Base-by-base conservation (phyloP, 2,113 vertebrate species). In the Xiphophorus couchianus region DNA sequence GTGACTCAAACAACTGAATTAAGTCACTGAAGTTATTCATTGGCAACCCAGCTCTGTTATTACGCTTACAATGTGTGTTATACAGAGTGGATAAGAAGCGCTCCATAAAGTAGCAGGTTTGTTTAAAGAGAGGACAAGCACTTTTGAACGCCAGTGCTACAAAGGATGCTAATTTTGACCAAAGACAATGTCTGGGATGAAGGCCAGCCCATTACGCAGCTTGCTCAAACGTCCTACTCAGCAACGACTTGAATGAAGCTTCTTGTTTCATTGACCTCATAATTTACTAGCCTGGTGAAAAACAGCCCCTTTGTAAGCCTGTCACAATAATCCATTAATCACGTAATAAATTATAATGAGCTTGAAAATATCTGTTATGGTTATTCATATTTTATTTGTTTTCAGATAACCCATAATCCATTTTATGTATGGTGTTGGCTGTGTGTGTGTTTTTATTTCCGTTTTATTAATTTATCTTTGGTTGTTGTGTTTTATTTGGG, bases 21-120 rank as follows among this genome's bases (percentile, higher is more conserved):
- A 62, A 68, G 63, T 51, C 33, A 30, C 60, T 37, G 10, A 67
- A 63, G 35, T 69, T 30, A 84, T 77, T 84, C 71, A 80, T 60
- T 65, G 74, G 72, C 48, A 82, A 68, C 44, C 29, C 2, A 39
- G 17, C 27, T 73, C 51, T 70, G n/a, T 71, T 22, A 69, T 74
- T 68, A 68, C 15, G 62, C 31, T 27, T 1, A 58, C 51, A 58
- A 3, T 58, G 17, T 58, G 22, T 25, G 25, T 25, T 11, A n/a
- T 58, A 58, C 27, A 30, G 12, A 44, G 63, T 61, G 81, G 29
- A 73, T 29, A 39, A 37, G 28, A 27, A 65, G 54, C 1, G 17
- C 25, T 42, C 4, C 29, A 31, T 3, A 22, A 19, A 69, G n/a
- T 62, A 63, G 30, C 25, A 60, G 42, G 61, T 73, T 68, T 80